Evolutionary conservation across 2,797 vertebrate genomes (phyloP), one percentile per base, ranked within the genome.

Genomic region (Chaunax sp.): DNA sequence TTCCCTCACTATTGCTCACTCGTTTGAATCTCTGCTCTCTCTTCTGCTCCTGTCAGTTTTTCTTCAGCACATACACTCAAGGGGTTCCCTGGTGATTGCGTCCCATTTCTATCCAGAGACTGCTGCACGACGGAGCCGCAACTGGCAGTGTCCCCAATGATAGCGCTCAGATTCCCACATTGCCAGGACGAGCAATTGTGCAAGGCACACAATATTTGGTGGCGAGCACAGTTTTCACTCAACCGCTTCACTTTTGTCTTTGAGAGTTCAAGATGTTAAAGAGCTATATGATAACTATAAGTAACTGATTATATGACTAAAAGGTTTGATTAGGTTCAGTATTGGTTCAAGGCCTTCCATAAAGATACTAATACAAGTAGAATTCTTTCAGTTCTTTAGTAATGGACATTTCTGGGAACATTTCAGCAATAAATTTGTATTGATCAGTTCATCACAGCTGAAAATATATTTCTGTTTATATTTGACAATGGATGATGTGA

Each of bases 101-200:
- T 92, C 85, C 86, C 76, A 90, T 92, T 92, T 92, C 86, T 81
- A 67, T 78, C 72, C 55, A 28, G 79, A 82, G 85, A 89, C 80
- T 62, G 84, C 77, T 78, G 80, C 78, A 90, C 84, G 89, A 85
- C 82, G 84, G 76, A 86, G 66, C 81, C 63, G 64, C 55, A 35
- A 11, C 50, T 25, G 47, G 47, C 69, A 41, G n/a, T 20, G 46
- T 78, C 77, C 57, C 78, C 40, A 25, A 49, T 64, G 75, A 73
- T 60, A 60, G 30, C 77, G 49, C 46, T 77, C 75, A 60, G 49
- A 67, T 72, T 69, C 44, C 28, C 56, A 68, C 65, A 55, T 55
- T 76, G 54, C 53, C 56, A 37, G 64, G 35, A 61, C 23, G 22
- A 63, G 43, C 59, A 65, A 16, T 25, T 6, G 58, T 19, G 45